Evolutionary conservation across 2,113 vertebrate species (phyloP), one percentile per base, ranked within the genome.

Genomic region (Phaethon lepturus): DNA sequence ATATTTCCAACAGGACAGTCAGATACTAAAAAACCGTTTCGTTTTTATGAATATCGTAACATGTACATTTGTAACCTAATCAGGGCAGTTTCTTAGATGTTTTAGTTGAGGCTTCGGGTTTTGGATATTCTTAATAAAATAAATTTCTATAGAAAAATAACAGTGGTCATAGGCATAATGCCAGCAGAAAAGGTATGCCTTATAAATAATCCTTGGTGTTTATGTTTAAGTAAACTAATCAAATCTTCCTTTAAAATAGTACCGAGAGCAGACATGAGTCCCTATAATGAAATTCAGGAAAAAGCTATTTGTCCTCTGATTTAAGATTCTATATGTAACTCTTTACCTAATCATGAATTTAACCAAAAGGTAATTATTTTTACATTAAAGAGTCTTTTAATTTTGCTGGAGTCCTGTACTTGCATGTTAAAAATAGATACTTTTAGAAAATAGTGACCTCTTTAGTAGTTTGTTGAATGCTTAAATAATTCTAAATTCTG

Each of bases 231-330:
- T 59, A 40, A 86, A 33, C 23, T 94, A 50, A 78, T 74, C 2
- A 86, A 25, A 67, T 71, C 17, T 72, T 88, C 44, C 40, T 84
- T 58, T 40, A 33, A 60, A 74, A 29, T 4, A 71, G 13, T 40
- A n/a, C n/a, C 47, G 77, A 69, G 13, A 67, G 14, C 28, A 93
- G 52, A 93, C 20, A 19, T 47, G 42, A 68, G 23, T 53, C 44
- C 15, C 44, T 53, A 1, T 56, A 50, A 74, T 63, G 45, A 95
- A 92, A 76, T 49, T 9, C 20, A 52, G 64, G 90, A 74, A 45
- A 73, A 86, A 84, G 38, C 53, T 91, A 35, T 92, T 84, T 49
- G 26, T 72, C 28, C 25, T 97, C 71, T 95, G 23, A 85, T 95
- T 88, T 80, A 90, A 69, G 35, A 13, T 76, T 83, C 67, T 81